phyloP scores from a whole-genome alignment of 2,797 vertebrate genomes.

The Scyliorhinus canicula region DNA sequence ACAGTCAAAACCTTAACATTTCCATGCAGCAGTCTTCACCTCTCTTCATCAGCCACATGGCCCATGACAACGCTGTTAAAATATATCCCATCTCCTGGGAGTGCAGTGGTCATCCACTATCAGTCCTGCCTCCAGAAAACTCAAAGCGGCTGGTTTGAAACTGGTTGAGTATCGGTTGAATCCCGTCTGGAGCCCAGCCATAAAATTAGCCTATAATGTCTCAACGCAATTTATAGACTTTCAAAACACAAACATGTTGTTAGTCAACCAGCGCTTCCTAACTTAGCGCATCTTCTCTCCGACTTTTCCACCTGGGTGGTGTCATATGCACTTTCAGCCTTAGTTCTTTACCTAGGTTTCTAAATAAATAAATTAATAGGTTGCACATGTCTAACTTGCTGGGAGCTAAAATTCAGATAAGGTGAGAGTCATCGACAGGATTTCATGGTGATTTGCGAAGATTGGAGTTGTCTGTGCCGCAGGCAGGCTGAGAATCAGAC shows the following conservation, averaged over 20 bases:
- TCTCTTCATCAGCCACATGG: neutral
- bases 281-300: neutral
- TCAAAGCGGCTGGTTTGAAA: neutral
- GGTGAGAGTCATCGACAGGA: conserved; percentile 19
- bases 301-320: conserved; percentile 1
- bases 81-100: neutral
- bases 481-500: neutral
- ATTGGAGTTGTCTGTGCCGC: neutral
- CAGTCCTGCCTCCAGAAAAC: neutral
- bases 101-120: neutral
- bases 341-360: neutral
- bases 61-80: neutral
- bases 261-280: neutral
- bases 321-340: neutral
- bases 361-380: conserved; percentile 26
- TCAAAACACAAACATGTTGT: neutral
- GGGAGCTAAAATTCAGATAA: conserved; percentile 20
- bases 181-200: neutral
- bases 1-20: too few relatives aligned
- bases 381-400: conserved; percentile 24
- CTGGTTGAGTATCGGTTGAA: neutral
- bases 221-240: neutral
- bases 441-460: conserved; percentile 31
- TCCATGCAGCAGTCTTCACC: neutral
- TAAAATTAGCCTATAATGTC: neutral